phyloP scores from a whole-genome alignment of 2,113 vertebrate genomes.

The Eudorcas thomsonii region DNA sequence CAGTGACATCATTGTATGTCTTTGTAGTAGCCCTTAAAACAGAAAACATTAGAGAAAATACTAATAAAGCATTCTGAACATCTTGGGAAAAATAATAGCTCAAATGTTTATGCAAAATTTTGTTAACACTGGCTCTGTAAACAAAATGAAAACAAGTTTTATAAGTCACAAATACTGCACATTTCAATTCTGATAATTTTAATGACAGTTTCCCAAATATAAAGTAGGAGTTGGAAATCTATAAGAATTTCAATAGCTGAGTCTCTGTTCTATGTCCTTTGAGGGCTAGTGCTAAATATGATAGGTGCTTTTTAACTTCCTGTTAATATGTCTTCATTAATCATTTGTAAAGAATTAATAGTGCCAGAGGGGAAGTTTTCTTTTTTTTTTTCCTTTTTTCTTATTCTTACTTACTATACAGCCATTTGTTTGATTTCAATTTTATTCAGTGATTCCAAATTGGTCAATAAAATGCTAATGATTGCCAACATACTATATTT shows the following conservation, averaged over 20 bases:
- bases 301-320: slow-evolving; percentile 17
- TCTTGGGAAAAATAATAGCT: neutral
- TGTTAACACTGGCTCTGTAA: neutral
- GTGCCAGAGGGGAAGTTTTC: neutral
- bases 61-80: neutral
- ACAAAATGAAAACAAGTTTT: slow-evolving; percentile 24
- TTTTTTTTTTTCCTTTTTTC: neutral
- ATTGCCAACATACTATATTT: slow-evolving; percentile 67
- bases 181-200: slow-evolving; percentile 2
- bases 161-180: neutral
- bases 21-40: neutral
- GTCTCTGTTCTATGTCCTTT: neutral
- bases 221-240: neutral
- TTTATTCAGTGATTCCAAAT: slow-evolving; percentile 56
- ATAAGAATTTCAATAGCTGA: slow-evolving; percentile 3
- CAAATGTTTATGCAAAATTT: neutral
- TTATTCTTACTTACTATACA: slow-evolving; percentile 55
- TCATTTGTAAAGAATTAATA: slow-evolving; percentile 43
- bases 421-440: slow-evolving; percentile 13
- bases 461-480: slow-evolving; percentile 67
- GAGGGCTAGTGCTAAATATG: neutral
- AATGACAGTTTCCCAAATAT: neutral
- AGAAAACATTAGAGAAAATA: neutral
- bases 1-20: neutral
- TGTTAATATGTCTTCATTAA: slow-evolving; percentile 25